A percentile compares a stretch with the other conserved stretches of the same genome.
Evolutionary conservation across 2,888 invertebrate genomes (phyloP).

Genomic region (Geophilus truncorum): DNA sequence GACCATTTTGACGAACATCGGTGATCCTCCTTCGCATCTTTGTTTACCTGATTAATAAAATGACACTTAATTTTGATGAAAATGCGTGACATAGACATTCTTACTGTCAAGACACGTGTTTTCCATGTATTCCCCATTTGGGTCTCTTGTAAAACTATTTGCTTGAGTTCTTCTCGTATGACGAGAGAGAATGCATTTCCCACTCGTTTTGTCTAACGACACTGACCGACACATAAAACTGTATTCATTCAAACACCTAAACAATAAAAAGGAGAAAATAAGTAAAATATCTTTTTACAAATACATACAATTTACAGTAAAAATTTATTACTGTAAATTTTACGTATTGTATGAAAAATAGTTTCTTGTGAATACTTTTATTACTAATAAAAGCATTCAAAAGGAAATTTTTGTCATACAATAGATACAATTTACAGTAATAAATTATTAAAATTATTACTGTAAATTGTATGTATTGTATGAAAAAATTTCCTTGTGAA

Average conservation of each 20-base stretch:
- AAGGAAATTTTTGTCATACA: too few species aligned
- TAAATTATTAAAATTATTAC: too few species aligned
- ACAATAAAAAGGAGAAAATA: slow-evolving; percentile 33
- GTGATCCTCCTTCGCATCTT: slow-evolving; percentile 78
- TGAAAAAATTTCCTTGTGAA: too few species aligned
- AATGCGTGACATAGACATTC: slow-evolving; percentile 32
- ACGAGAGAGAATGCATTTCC: slow-evolving; percentile 72
- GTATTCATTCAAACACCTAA: slow-evolving; percentile 75
- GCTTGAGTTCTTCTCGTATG: slow-evolving; percentile 83
- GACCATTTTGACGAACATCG: slow-evolving; percentile 84
- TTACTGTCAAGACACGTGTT: slow-evolving; percentile 83
- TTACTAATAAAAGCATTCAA: too few species aligned
- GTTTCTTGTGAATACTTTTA: too few species aligned
- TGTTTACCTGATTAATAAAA: background rate
- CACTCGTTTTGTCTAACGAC: slow-evolving; percentile 69
- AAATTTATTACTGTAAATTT: too few species aligned
- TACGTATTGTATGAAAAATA: too few species aligned
- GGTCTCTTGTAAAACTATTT: slow-evolving; percentile 74
- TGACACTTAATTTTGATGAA: background rate
- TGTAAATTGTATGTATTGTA: too few species aligned
- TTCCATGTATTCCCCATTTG: slow-evolving; percentile 82
- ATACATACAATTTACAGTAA: background rate
- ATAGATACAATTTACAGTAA: too few species aligned
- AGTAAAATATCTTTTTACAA: too few species aligned
- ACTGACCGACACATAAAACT: slow-evolving; percentile 83